Evolutionary conservation across 2,888 invertebrate genomes (phyloP), one percentile per base, ranked within the genome.

Genomic region (Drosophila anomelani): DNA sequence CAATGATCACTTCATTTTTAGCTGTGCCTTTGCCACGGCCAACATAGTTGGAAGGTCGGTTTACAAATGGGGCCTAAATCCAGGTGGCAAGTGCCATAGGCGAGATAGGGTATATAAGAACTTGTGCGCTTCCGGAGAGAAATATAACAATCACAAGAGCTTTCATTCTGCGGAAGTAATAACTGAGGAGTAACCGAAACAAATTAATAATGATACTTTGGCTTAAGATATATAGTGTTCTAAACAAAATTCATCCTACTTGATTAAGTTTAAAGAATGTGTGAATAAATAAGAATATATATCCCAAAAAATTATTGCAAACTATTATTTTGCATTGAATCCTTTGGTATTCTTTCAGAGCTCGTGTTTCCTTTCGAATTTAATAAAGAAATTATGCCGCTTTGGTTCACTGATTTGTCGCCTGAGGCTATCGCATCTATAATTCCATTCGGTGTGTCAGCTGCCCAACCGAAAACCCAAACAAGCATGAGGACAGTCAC

Each of bases 1-100:
- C 4, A 29, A 44, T 6, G 29, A 9, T 3, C 63, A 58, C 10
- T 1, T 77, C 0, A 4, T 44, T 0, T 44, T 83, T 4, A 68
- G 67, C 49, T 81, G 80, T 17, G 43, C 54, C 38, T 80, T 82
- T 41, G 39, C 53, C 29, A 75, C 77, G 61, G 36, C 8, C 32
- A 67, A 53, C 1, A 36, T 36, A 6, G 23, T 53, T 20, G 51
- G 51, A 7, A 47, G 44, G 2, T n/a, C 74, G 0, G 15, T 53
- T 23, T 82, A 75, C 38, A 39, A 46, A 10, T 82, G 83, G 80
- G 62, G 55, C 0, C 0, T 12, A 5, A 2, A 54, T 67, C 0
- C 51, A 10, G 83, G 62, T 0, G 12, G 8, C 15, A 20, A 13
- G 0, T 83, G 81, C 36, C 43, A 13, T 0, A 8, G 1, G 1